These are phyloP conservation scores for Punctoribates punctum DNA, from an alignment of 2,888 invertebrate species.

Conservation along the genomic window DNA sequence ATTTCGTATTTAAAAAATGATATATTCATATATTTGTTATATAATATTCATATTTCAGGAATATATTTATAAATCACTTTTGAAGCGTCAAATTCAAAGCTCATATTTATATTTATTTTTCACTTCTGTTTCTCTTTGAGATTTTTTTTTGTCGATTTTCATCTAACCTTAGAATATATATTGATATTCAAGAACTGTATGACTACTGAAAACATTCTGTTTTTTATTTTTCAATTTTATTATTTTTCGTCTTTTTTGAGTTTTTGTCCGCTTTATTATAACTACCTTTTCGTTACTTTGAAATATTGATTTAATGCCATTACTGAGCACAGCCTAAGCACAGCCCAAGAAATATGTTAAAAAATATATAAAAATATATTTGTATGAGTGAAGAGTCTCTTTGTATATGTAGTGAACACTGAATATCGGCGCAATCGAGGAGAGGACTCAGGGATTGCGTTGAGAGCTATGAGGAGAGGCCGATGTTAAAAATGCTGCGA, in stretches of 20 bases:
- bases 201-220: too few relatives aligned
- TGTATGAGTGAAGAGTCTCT: neutral
- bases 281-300: neutral
- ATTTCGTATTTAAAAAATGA: too few relatives aligned
- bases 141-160: too few relatives aligned
- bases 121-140: too few relatives aligned
- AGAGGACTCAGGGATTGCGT: neutral
- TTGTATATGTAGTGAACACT: neutral
- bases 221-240: neutral
- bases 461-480: neutral
- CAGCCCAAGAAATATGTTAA: too few relatives aligned
- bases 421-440: neutral
- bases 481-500: neutral
- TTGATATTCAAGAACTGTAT: too few relatives aligned
- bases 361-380: neutral
- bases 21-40: too few relatives aligned
- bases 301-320: slow-evolving; percentile 19
- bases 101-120: too few relatives aligned
- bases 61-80: too few relatives aligned
- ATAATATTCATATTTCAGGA: too few relatives aligned
- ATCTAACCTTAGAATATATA: too few relatives aligned
- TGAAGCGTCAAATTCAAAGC: too few relatives aligned
- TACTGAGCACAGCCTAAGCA: neutral
- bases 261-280: neutral
- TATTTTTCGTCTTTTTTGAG: neutral